phyloP scores from a whole-genome alignment of 64 coral and sea anemone species.

The Montipora sp. region DNA sequence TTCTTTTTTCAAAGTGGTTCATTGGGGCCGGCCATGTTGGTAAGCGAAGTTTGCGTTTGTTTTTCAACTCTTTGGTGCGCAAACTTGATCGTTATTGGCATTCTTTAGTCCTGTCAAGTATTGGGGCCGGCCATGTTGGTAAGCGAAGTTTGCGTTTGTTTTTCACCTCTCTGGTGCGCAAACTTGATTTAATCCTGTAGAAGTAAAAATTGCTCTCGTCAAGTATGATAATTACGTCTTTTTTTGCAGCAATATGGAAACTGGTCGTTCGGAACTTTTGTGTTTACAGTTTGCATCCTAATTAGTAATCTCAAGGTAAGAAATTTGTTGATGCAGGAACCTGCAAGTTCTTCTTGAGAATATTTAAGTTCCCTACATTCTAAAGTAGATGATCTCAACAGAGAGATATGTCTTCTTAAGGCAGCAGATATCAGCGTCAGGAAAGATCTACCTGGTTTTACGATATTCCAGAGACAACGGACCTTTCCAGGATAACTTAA shows the following conservation, averaged over 20 bases:
- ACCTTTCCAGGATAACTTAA: too few species aligned
- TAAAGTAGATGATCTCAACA: too few species aligned
- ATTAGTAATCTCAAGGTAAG: conserved; percentile 95
- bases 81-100: background rate
- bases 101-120: conserved; percentile 72
- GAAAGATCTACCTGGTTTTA: too few species aligned
- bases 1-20: conserved; percentile 81
- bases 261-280: conserved; percentile 97
- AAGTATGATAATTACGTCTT: background rate
- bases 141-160: background rate
- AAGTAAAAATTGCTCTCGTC: too few species aligned
- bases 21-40: conserved; percentile 77
- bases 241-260: conserved; percentile 84
- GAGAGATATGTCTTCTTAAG: too few species aligned
- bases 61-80: background rate
- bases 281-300: conserved; percentile 84
- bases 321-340: background rate
- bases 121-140: conserved; percentile 82
- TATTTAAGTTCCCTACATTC: too few species aligned
- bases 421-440: too few species aligned
- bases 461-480: too few species aligned
- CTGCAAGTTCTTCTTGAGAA: too few species aligned
- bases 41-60: conserved; percentile 18
- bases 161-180: background rate
- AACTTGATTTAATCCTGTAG: conserved; percentile 37